Evolutionary conservation across 1,140 invertebrate species (phyloP).

Genomic region (Contarinia nasturtii): DNA sequence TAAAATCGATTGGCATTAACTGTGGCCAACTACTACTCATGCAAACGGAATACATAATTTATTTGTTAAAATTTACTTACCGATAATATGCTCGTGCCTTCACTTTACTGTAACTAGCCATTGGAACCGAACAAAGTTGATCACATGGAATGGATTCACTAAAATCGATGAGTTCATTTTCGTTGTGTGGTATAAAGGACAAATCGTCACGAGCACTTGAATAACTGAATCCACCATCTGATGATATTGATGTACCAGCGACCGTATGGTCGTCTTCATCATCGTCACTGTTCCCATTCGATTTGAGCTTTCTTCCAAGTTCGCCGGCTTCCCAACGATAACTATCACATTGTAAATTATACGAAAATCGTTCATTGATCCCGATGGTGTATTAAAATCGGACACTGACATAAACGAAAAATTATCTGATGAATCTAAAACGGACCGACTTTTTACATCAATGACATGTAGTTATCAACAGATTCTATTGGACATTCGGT

Average conservation of each 20-base stretch:
- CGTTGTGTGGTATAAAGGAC: neutral
- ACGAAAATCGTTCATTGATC: conserved; percentile 2
- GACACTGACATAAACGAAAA: conserved; percentile 29
- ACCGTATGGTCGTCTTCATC: conserved; percentile 11
- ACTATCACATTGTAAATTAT: neutral
- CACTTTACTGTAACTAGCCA: too few relatives aligned
- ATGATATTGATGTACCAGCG: conserved; percentile 15
- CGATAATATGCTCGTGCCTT: too few relatives aligned
- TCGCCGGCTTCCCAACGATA: neutral
- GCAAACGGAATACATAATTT: too few relatives aligned
- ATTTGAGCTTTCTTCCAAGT: neutral
- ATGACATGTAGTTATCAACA: too few relatives aligned
- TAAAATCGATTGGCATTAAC: too few relatives aligned
- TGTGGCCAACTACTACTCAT: too few relatives aligned
- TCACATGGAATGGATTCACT: conserved; percentile 1
- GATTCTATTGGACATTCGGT: conserved; percentile 9
- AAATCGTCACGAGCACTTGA: conserved; percentile 11
- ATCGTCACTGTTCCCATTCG: conserved; percentile 9
- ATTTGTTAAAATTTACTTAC: too few relatives aligned
- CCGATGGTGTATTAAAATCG: conserved; percentile 10
- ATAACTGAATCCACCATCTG: conserved; percentile 18
- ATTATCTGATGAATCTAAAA: conserved; percentile 15
- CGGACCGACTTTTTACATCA: too few relatives aligned
- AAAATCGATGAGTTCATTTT: neutral
- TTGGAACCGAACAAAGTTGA: too few relatives aligned